A percentile compares a stretch with the other conserved stretches of the same genome.
These are phyloP conservation scores for Scartelaos histophorus DNA, from an alignment of 2,113 vertebrate species.

Conservation along the genomic window DNA sequence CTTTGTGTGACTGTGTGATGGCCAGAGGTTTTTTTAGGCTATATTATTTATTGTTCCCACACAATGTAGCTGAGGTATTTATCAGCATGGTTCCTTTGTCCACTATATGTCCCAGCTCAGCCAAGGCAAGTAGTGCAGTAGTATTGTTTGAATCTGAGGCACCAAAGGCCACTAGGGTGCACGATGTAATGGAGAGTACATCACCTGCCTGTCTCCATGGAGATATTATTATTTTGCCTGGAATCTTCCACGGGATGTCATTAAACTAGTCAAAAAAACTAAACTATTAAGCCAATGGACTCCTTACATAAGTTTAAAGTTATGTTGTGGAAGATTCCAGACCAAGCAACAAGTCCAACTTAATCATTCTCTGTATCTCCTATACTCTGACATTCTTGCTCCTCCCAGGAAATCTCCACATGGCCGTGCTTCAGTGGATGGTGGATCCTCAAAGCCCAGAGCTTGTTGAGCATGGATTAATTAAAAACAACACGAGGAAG, in stretches of 20 bases:
- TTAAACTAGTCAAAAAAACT: too few relatives aligned
- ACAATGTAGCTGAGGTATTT: not conserved
- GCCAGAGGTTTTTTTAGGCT: too few relatives aligned
- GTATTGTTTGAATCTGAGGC: not conserved
- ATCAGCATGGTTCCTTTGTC: not conserved
- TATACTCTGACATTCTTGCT: not conserved
- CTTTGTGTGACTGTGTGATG: too few relatives aligned
- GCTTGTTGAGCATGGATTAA: slow-evolving; percentile 18
- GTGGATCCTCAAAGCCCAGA: slow-evolving; percentile 5
- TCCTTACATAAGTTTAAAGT: not conserved
- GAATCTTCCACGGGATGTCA: too few relatives aligned
- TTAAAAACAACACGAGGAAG: slow-evolving; percentile 15
- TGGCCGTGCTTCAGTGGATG: not conserved
- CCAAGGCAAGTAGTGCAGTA: too few relatives aligned
- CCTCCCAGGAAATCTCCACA: not conserved
- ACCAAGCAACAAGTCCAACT: not conserved
- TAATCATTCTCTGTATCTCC: not conserved
- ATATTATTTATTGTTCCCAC: not conserved
- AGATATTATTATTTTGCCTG: too few relatives aligned
- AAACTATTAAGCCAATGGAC: too few relatives aligned
- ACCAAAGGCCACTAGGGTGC: not conserved
- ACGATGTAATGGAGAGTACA: too few relatives aligned
- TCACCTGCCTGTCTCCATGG: too few relatives aligned
- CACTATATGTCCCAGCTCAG: too few relatives aligned
- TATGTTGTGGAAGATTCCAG: too few relatives aligned